Base-by-base conservation (phyloP, 2,113 vertebrate species). In the Pachyramphus minor region DNA sequence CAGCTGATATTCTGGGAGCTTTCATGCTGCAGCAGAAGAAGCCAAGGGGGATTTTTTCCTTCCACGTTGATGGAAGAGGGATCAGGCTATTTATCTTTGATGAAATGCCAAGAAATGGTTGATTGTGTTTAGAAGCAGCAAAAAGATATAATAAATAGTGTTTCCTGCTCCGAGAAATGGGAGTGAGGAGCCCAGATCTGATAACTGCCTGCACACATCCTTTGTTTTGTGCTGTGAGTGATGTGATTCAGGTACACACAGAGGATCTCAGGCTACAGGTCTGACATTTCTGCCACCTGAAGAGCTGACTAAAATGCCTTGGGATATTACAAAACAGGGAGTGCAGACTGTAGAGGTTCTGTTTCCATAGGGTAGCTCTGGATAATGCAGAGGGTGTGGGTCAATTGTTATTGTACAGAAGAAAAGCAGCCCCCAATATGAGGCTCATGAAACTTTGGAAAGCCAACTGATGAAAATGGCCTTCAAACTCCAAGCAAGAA, bases 71-170 rank as follows among this genome's bases (percentile, higher is more conserved):
- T 84, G 80, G 64, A 83, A 86, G 59, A 1, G 3, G 47, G 44
- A 89, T 87, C 44, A 49, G 66, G 84, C 53, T 84, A 79, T 91
- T 96, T 96, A 58, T 91, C 87, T 89, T 66, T 84, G 89, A 94
- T 87, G 76, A 94, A 93, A 81, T 64, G 73, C 80, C 75, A 78
- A 75, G 80, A 55, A 95, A 78, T 44, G 33, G 88, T 67, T 83
- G 64, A 63, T 71, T 78, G 80, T 72, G 28, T 89, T 95, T 81
- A 77, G 83, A 84, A 87, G 53, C 37, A 89, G 84, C 14, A 52
- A 68, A 77, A 78, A 63, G 35, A 41, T 56, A 25, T 71, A 87
- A 93, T 55, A 87, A 84, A 84, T 72, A 92, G 80, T 14, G 35
- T 42, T 90, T 86, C 45, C 68, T 47, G 14, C 76, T 75, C 75